Base-by-base conservation (phyloP, 2,888 invertebrate genomes). In the Hirudinaria manillensis region DNA sequence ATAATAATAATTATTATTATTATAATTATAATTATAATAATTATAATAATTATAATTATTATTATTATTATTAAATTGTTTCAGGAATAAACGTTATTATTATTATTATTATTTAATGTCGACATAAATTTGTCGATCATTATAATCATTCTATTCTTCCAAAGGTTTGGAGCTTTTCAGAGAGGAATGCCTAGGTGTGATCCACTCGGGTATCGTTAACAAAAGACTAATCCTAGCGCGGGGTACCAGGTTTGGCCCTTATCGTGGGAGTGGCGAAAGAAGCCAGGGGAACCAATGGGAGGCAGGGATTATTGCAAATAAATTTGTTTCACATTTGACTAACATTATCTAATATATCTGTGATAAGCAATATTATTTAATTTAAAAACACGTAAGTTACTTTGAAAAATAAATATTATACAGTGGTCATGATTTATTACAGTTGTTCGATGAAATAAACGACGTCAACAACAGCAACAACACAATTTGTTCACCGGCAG, bases 141-240 rank as follows among this genome's bases (percentile, higher is more conserved):
- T 10, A 27, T 4, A 7, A 27, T 61, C 13, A 16, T 61, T 27
- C 29, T 29, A 10, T 61, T 61, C 61, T 19, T 45, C 45, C 45
- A 45, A 2, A 61, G 61, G 61, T 19, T 4, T 61, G 61, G 21
- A 61, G 61, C 1, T 61, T 1, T 61, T 27, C 61, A 29, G 4
- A n/a, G 61, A 61, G 61, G 29, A 61, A 61, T 61, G 29, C 61
- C 61, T 61, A 10, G 61, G 61, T 27, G 61, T 61, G 61, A 61
- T 61, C 24, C 61, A 61, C 61, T 27, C 24, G 10, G 61, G 61
- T 10, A 29, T 61, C 29, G 24, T 61, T 4, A 61, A 61, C 61
- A 61, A 61, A 61, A 61, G 61, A n/a, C 6, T 10, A 61, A 61
- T 29, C 24, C 61, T 61, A 24, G 3, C 24, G 61, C 13, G 29